Evolutionary conservation across 2,113 vertebrate species (phyloP), one percentile per base, ranked within the genome.

Genomic region (Progne subis): DNA sequence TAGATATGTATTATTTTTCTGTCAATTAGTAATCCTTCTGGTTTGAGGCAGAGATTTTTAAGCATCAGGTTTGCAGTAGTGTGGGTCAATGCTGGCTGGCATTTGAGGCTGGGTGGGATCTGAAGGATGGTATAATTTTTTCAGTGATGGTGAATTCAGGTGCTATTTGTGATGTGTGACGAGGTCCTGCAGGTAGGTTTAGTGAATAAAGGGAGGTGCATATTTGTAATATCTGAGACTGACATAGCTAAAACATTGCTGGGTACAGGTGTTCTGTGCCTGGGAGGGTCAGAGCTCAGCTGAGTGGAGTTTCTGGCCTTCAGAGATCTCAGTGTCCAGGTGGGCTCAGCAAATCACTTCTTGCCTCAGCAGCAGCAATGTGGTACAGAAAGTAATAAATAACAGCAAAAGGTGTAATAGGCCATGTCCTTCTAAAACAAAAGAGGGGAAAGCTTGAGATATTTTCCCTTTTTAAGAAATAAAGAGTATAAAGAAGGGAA

Each of bases 301-400:
- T 82, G 72, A 28, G 6, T 28, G 44, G 52, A 32, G 68, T 86
- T 86, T 78, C 24, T 92, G 41, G 5, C 64, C 47, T 82, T 57
- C 74, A 72, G 65, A 82, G 49, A 24, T 53, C 77, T 50, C 29
- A 1, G 59, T 16, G 63, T 37, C 70, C 90, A 90, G 85, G 59
- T 94, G 75, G 75, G 47, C 86, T 94, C 78, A 88, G 87, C 75
- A 91, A 85, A 93, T 91, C 78, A 4, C 3, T 4, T 82, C 29
- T 19, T 94, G 91, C 86, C 41, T 87, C 78, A 65, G 65, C 75
- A 82, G 92, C 93, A 95, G 67, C 72, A 94, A 57, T 25, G 34
- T 4, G 32, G 8, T 12, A 28, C 32, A 12, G 63, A 59, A 82
- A 84, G 76, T 49, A 49, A 84, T 81, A 92, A 90, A 86, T 79